Conservation (phyloP, 2,797 vertebrate species). For the Cirrhinus mrigala region DNA sequence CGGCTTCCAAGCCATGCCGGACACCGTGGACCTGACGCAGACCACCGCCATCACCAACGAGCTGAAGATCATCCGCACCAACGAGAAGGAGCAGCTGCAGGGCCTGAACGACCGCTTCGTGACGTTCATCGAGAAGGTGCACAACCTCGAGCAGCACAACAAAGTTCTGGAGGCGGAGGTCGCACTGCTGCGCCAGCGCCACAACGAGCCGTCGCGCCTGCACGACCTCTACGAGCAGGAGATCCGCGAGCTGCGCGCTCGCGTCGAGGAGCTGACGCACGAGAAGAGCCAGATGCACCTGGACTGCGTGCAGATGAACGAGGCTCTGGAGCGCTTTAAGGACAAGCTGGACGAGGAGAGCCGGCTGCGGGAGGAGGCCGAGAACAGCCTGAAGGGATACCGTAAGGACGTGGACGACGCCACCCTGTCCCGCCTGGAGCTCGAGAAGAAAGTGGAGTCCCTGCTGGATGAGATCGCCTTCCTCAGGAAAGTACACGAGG, state of each 20-base stretch:
- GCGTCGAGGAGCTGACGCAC: conserved; percentile 82
- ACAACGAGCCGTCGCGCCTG: conserved; percentile 82
- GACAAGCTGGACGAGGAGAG: conserved; percentile 81
- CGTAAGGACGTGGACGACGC: conserved; percentile 86
- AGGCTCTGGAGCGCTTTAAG: conserved; percentile 75
- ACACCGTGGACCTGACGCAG: conserved; percentile 79
- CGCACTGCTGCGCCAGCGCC: conserved; percentile 80
- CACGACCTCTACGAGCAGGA: conserved; percentile 85
- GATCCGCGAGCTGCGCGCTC: conserved; percentile 81
- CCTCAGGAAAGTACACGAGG: conserved; percentile 85
- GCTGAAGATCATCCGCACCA: conserved; percentile 84
- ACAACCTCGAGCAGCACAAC: conserved; percentile 84
- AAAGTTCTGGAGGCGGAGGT: conserved; percentile 84
- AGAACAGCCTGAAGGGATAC: conserved; percentile 78
- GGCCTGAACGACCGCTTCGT: conserved; percentile 85
- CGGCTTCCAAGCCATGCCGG: conserved; percentile 73
- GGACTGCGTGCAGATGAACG: conserved; percentile 82
- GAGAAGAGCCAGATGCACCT: conserved; percentile 84
- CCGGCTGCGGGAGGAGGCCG: conserved; percentile 80
- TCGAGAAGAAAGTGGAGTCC: conserved; percentile 86
- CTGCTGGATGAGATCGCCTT: conserved; percentile 86
- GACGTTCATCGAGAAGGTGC: conserved; percentile 85
- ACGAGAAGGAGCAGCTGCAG: conserved; percentile 85
- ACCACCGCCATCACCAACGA: conserved; percentile 84
- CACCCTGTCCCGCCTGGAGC: conserved; percentile 81